Base-by-base conservation (phyloP, 2,113 vertebrate genomes). In the Scophthalmus maximus region DNA sequence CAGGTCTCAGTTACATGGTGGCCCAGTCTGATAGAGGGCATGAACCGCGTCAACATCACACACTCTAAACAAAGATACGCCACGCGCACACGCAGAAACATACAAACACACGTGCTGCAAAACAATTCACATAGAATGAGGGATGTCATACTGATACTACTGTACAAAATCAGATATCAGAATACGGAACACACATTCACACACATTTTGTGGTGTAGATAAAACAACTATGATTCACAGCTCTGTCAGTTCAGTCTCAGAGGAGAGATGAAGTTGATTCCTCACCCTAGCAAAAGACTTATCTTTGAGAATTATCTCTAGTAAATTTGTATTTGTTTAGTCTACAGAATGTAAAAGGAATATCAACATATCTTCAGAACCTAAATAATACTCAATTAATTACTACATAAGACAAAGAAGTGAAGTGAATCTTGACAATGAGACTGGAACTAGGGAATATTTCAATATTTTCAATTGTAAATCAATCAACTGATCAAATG, bases 1-100 rank as follows among this genome's bases (percentile, higher is more conserved):
- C 64, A 73, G 81, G 77, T 90, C 86, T 86, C 70, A 85, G 87
- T 80, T 84, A 89, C 85, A 88, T 68, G 85, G 86, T 81, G 79
- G 86, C 58, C 85, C 50, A 60, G 71, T 73, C 82, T 84, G 81
- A 87, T 83, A 77, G 82, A 91, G 89, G 82, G 79, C 78, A 82
- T 27, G 69, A 80, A 79, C 79, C 82, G 78, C 51, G 76, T 64
- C 68, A 29, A 49, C 64, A 75, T 55, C 40, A 69, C 76, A 69
- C 8, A 40, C 20, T 36, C n/a, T 17, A 14, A 73, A 38, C 66
- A 58, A 25, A 55, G 5, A 46, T 8, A 63, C n/a, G 25, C n/a
- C 46, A 51, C 44, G 27, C 27, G 26, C 27, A 66, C 29, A 57
- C 46, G 22, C 42, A 23, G 11, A 22, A 25, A 46, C 18, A 55